Base-by-base conservation (phyloP, 1,140 invertebrate genomes). In the Drosophila yakuba region DNA sequence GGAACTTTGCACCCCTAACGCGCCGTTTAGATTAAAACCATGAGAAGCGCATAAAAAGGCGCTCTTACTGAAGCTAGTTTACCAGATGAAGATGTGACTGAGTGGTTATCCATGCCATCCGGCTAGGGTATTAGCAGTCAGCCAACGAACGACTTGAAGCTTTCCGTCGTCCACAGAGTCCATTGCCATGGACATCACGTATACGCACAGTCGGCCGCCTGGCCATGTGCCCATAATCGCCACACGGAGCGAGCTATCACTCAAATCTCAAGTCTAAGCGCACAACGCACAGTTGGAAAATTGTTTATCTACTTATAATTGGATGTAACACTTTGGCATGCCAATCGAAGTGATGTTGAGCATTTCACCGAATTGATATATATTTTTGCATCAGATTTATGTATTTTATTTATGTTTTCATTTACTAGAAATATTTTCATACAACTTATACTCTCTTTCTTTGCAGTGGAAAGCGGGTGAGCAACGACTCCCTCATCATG, bases 401-500 rank as follows among this genome's bases (percentile, higher is more conserved):
- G 20, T 20, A 20, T 20, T 20, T 20, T 20, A 20, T 20, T 20
- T 20, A 20, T 20, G 20, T 20, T 20, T 20, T 1, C 1, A 20
- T 1, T 20, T 20, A 20, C 2, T 20, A 2, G 20, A 32, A 2
- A 14, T 39, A 39, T 4, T 39, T 14, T 4, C 10, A 12, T 4
- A n/a, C 23, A 45, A 14, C 47, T 51, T 28, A n/a, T 5, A 35
- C n/a, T 51, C 8, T 48, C 15, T 43, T n/a, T 50, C n/a, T 57
- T 90, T 93, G 93, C 91, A 95, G 94, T 50, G 95, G 95, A 1
- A 89, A 94, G 41, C 92, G 95, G 45, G 91, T 95, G 4, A 93
- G 89, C 50, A 94, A 95, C 76, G 94, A 95, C 58, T 95, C 95
- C 10, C 92, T 95, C 32, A 91, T 94, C 44, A 95, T 96, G 94